Evolutionary conservation across 2,888 invertebrate genomes (phyloP), one percentile per base, ranked within the genome.

Genomic region (Holacanthella duospinosa): DNA sequence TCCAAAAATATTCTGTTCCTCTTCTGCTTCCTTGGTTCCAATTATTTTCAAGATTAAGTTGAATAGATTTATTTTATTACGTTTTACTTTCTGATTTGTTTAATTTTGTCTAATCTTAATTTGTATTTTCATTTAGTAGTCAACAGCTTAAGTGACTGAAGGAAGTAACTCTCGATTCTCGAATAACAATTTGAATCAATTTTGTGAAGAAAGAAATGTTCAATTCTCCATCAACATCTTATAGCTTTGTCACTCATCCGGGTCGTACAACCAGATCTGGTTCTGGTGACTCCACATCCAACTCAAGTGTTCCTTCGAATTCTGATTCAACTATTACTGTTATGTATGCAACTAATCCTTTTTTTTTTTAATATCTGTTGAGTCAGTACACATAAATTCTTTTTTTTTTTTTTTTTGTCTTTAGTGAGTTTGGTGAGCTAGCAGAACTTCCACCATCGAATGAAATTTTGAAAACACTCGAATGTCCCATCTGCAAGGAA

Each of bases 401-500:
- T 36, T 36, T 36, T 16, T 36, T 48, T 48, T 48, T 21, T 9
- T 9, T n/a, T 48, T 48, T 48, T 48, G 12, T 4, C n/a, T 48
- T 4, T 48, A 48, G 48, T 21, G 48, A 48, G n/a, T 48, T 48
- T 9, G 55, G 55, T 9, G 55, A 55, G 9, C 4, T 55, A 4
- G 21, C 29, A 12, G 55, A 55, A 21, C 55, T 55, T 55, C 28
- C 55, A 12, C 4, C 25, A 4, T 4, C 9, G 12, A 29, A 55
- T 55, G 59, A 59, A 2, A 48, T 59, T 44, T 6, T 43, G 4
- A 59, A 59, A 25, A 36, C 25, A 4, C 4, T 63, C 24, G 66
- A 66, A 64, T 66, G 66, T 53, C 64, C 61, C 29, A 59, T 64
- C 9, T 66, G 66, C 58, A 59, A 56, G 36, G 66, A 64, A 29